Conservation (phyloP, 2,797 vertebrate species). For the Gymnoscopelus braueri region DNA sequence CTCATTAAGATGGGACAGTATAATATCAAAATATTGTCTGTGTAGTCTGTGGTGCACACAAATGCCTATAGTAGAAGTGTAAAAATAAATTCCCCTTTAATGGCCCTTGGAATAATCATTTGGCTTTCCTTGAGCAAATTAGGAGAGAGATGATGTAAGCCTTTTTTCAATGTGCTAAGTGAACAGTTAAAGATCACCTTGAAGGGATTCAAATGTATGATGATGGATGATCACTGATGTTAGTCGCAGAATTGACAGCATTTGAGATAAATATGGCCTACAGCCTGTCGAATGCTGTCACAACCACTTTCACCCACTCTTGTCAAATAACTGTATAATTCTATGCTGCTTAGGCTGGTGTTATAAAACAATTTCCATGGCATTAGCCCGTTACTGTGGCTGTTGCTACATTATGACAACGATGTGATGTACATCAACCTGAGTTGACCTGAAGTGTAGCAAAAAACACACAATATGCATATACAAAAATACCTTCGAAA, state of each 20-base stretch:
- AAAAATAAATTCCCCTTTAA: conserved; percentile 13
- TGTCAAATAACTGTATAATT: conserved; percentile 61
- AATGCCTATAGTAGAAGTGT: too few relatives aligned
- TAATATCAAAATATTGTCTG: not conserved
- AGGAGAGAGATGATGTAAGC: conserved; percentile 10
- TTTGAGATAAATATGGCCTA: conserved; percentile 61
- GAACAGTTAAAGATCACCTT: conserved; percentile 63
- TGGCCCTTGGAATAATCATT: conserved; percentile 37
- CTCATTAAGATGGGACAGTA: not conserved
- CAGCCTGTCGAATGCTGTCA: conserved; percentile 67
- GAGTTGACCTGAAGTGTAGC: conserved; percentile 15
- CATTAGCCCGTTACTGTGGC: conserved; percentile 45
- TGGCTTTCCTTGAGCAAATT: conserved; percentile 17
- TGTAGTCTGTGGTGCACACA: too few relatives aligned
- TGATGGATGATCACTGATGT: conserved; percentile 61
- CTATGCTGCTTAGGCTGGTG: conserved; percentile 63
- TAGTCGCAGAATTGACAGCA: conserved; percentile 55
- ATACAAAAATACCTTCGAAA: conserved; percentile 1
- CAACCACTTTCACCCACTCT: conserved; percentile 60
- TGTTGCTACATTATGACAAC: conserved; percentile 24
- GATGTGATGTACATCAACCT: conserved; percentile 29
- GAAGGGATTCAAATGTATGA: conserved; percentile 54
- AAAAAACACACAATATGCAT: not conserved
- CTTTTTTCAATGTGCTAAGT: conserved; percentile 38
- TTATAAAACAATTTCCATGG: conserved; percentile 65